Percentiles rank a stretch among this genome's conserved stretches.
These are phyloP conservation scores for Alethe castanea DNA, from an alignment of 2,113 vertebrate genomes.

Conservation along the genomic window DNA sequence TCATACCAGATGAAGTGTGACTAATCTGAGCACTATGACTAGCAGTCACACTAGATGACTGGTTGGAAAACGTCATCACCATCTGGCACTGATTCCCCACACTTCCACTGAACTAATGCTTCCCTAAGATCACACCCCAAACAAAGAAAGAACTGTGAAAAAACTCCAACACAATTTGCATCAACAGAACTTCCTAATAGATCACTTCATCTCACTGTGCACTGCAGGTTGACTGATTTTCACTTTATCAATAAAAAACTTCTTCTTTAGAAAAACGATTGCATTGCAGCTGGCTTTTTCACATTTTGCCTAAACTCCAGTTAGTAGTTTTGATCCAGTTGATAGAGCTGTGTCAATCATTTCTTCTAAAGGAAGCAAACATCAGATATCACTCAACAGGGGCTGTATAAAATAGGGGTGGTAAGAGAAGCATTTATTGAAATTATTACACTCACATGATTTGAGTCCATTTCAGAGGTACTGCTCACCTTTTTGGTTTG, in stretches of 20 bases:
- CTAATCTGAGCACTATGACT: background rate
- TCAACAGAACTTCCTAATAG: background rate
- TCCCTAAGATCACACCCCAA: background rate
- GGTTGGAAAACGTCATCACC: background rate
- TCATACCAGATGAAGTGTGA: background rate
- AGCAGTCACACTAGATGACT: background rate
- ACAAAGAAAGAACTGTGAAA: background rate
- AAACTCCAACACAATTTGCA: background rate
- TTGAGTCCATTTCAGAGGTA: background rate
- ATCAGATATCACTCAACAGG: background rate
- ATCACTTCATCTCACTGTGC: background rate
- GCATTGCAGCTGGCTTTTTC: background rate
- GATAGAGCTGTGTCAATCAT: background rate
- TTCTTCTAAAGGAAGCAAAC: background rate
- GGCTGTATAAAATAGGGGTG: background rate
- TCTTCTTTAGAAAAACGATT: background rate
- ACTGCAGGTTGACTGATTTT: background rate
- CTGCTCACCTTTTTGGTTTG: constrained; percentile 88
- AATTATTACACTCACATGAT: background rate
- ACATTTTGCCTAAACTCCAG: background rate
- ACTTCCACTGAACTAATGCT: background rate
- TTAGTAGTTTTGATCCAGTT: background rate
- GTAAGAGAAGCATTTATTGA: background rate
- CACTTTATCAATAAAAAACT: background rate
- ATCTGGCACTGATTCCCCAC: background rate